Conservation (phyloP, 2,888 invertebrate genomes). For the Baccha elongata region DNA sequence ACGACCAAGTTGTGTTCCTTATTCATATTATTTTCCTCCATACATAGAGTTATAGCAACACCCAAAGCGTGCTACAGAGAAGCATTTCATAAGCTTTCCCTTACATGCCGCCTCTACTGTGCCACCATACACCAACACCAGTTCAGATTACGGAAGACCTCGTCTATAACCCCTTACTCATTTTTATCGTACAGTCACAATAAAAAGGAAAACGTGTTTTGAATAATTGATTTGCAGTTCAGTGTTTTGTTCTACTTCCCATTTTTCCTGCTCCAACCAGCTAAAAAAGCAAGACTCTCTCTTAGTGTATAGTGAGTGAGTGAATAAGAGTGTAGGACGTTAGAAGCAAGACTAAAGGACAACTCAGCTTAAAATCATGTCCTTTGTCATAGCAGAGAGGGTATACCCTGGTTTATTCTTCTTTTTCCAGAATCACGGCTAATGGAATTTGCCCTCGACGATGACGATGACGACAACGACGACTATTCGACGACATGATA, state of each 20-base stretch:
- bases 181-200: conserved; percentile 65
- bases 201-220: conserved; percentile 69
- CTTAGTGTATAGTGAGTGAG: not conserved
- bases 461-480: conserved; percentile 7
- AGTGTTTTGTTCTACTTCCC: conserved; percentile 51
- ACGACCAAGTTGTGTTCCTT: no score
- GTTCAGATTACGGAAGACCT: not conserved
- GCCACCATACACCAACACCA: not conserved
- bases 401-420: conserved; percentile 12
- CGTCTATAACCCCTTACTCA: conserved; percentile 23
- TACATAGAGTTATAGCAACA: no score
- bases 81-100: conserved; percentile 1
- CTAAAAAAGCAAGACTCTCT: conserved; percentile 1
- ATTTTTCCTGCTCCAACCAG: not conserved
- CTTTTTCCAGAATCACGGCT: conserved; percentile 64
- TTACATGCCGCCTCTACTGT: not conserved
- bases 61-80: conserved; percentile 1
- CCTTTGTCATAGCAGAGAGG: conserved; percentile 49
- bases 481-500: not conserved
- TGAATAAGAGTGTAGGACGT: not conserved
- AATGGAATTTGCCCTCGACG: conserved; percentile 64
- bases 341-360: conserved; percentile 56
- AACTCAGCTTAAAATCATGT: conserved; percentile 67
- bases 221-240: conserved; percentile 72
- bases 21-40: no score